phyloP scores from a whole-genome alignment of 2,797 vertebrate species.

The Neomorphus geoffroyi region DNA sequence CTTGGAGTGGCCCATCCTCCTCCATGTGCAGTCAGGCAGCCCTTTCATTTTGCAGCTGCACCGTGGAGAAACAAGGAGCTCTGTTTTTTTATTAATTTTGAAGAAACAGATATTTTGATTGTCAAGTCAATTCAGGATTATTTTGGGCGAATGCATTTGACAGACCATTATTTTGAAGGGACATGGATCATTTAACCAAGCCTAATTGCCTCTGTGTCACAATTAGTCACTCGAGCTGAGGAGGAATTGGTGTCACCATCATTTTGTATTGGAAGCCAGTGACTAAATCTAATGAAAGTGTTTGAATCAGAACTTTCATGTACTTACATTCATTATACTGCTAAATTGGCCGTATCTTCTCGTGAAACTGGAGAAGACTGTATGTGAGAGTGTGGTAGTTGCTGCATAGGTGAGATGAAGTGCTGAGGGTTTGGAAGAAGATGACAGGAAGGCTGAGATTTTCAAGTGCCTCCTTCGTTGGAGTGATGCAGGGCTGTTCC shows the following conservation, averaged over 20 bases:
- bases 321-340: not conserved
- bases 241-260: slow-evolving; percentile 31
- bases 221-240: slow-evolving; percentile 60
- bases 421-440: not conserved
- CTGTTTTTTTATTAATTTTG: slow-evolving; percentile 36
- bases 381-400: not conserved
- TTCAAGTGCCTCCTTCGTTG: not conserved
- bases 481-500: not conserved
- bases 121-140: slow-evolving; percentile 50
- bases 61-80: not conserved
- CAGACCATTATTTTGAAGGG: slow-evolving; percentile 57
- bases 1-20: not conserved
- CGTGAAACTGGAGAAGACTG: not conserved
- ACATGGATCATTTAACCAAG: slow-evolving; percentile 66
- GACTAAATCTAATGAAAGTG: slow-evolving; percentile 51
- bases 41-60: not conserved
- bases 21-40: not conserved
- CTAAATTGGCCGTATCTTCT: not conserved
- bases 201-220: slow-evolving; percentile 57
- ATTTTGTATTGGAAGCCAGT: slow-evolving; percentile 28
- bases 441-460: not conserved
- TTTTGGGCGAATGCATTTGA: slow-evolving; percentile 36
- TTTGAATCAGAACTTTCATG: slow-evolving; percentile 40
- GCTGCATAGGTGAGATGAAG: not conserved
- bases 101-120: slow-evolving; percentile 55